Conservation (phyloP, 1,140 invertebrate genomes). For the Cepaea nemoralis region DNA sequence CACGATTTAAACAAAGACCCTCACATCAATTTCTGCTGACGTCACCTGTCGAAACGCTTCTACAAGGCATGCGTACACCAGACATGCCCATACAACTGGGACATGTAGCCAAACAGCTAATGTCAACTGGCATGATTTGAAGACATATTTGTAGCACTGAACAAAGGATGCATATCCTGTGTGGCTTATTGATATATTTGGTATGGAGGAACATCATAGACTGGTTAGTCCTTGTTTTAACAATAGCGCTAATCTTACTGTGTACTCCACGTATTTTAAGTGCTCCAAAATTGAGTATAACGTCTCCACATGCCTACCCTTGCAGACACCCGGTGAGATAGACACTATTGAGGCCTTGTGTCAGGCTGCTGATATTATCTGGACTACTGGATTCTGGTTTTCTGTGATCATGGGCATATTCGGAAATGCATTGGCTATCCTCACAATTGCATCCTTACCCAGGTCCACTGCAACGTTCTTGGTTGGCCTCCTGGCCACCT, state of each 20-base stretch:
- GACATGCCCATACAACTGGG: too few species aligned
- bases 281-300: conserved; percentile 23
- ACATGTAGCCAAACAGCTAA: too few species aligned
- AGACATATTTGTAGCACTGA: too few species aligned
- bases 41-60: too few species aligned
- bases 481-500: conserved; percentile 53
- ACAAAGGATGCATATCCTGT: too few species aligned
- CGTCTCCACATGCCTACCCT: conserved; percentile 3
- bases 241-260: neutral
- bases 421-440: conserved; percentile 51
- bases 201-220: neutral
- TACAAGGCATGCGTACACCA: too few species aligned
- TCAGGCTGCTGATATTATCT: neutral
- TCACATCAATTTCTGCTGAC: too few species aligned
- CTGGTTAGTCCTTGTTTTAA: neutral
- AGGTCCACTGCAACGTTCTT: conserved; percentile 53
- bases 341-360: conserved; percentile 7
- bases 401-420: conserved; percentile 50
- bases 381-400: conserved; percentile 52
- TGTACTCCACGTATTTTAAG: neutral
- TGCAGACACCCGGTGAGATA: neutral
- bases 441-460: conserved; percentile 51
- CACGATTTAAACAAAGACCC: too few species aligned
- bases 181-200: too few species aligned
- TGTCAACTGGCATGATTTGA: too few species aligned